Conservation (phyloP, 2,797 vertebrate species). For the Leuciscus waleckii region DNA sequence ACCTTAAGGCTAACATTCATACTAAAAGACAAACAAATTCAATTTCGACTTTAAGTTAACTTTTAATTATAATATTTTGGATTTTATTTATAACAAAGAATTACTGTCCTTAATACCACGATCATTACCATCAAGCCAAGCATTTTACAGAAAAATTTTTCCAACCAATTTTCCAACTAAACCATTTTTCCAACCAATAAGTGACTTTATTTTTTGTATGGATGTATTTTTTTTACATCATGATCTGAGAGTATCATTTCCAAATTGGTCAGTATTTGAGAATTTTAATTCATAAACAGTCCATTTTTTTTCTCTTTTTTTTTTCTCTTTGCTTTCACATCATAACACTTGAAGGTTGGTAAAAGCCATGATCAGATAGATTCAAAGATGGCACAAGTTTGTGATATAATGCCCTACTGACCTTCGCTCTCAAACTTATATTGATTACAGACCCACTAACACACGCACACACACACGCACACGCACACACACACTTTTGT, state of each 20-base stretch:
- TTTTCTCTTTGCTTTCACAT: neutral
- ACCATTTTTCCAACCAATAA: too few relatives aligned
- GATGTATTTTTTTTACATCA: neutral
- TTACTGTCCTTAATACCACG: neutral
- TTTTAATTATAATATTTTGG: neutral
- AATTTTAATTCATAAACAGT: neutral
- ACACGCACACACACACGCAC: slow-evolving; percentile 4
- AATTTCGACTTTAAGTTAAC: neutral
- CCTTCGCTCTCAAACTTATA: neutral
- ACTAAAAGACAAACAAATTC: too few relatives aligned
- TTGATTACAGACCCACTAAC: neutral
- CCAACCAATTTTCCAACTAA: too few relatives aligned
- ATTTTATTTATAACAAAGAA: neutral
- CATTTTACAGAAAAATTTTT: neutral
- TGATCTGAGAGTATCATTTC: neutral
- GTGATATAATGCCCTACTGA: slow-evolving; percentile 21
- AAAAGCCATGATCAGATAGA: neutral
- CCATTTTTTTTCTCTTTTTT: too few relatives aligned
- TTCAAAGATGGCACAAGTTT: neutral
- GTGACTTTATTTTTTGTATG: too few relatives aligned
- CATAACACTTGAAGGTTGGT: neutral
- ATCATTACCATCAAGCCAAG: neutral
- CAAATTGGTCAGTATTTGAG: neutral
- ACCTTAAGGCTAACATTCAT: too few relatives aligned
- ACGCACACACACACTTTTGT: neutral